Base-by-base conservation (phyloP, 2,113 vertebrate species). In the Cathartes aura region DNA sequence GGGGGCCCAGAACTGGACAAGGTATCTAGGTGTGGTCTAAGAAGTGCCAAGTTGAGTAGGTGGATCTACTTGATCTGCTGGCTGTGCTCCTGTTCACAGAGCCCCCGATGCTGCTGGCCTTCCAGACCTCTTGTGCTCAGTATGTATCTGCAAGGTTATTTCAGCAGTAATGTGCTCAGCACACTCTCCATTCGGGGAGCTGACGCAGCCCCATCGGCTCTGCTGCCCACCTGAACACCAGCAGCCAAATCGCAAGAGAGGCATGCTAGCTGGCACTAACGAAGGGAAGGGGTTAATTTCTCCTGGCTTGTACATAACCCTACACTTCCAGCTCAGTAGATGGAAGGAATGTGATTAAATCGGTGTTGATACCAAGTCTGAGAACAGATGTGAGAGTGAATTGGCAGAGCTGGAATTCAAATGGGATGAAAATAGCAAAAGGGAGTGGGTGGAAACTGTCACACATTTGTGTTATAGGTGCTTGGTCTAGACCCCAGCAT, bases 331-430 rank as follows among this genome's bases (percentile, higher is more conserved):
- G 82, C 82, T 94, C 72, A 55, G 82, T 83, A 89, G 60, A 89
- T 89, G 78, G 92, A 95, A 96, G 66, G 94, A 96, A 96, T 96
- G 87, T 80, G 89, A 91, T 85, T 94, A 96, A 96, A 87, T 58
- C 2, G 2, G 45, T 64, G 73, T 76, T 89, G 91, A 94, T 96
- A 96, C 62, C 81, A 85, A 89, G 76, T 60, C 87, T 95, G 73
- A 94, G 89, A 96, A 89, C 93, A 95, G 89, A 95, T 97, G 96
- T 97, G 92, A 96, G 81, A 96, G 68, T 76, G 91, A 94, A 96
- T 89, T 96, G 89, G 87, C 89, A 85, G 83, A 89, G 89, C 58
- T 64, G 73, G 87, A 93, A 96, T 95, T 96, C 89, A 89, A 40
- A 87, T 47, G 40, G 87, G 89, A 96, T 73, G 75, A 91, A 97